phyloP scores from a whole-genome alignment of 1,140 invertebrate genomes.

The Drosophila pseudoananassae region DNA sequence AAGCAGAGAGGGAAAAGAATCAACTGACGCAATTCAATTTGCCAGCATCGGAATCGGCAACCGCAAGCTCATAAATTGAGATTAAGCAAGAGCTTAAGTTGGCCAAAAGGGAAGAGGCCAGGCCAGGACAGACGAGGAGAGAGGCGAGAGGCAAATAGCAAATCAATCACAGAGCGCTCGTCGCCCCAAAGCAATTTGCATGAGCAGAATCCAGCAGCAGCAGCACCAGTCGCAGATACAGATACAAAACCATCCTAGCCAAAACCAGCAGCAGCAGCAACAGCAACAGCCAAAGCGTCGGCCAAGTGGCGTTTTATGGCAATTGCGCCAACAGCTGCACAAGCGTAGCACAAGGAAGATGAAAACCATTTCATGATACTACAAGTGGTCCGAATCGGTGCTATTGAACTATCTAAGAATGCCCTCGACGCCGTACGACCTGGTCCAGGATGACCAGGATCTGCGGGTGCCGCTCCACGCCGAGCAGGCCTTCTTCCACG shows the following conservation, averaged over 20 bases:
- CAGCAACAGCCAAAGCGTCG: constrained; percentile 40
- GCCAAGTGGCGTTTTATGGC: constrained; percentile 77
- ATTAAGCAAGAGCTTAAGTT: constrained; percentile 62
- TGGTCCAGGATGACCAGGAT: constrained; percentile 97
- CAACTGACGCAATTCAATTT: constrained; percentile 81
- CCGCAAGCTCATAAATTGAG: constrained; percentile 78
- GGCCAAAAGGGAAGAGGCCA: constrained; percentile 1
- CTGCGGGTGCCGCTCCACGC: constrained; percentile 96
- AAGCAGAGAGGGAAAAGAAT: constrained; percentile 35
- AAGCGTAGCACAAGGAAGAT: constrained; percentile 83
- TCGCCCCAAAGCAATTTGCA: constrained; percentile 71
- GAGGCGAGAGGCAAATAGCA: constrained; percentile 46
- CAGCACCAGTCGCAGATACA: constrained; percentile 25
- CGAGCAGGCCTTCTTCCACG: constrained; percentile 98
- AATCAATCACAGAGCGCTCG: constrained; percentile 73
- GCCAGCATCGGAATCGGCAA: constrained; percentile 48
- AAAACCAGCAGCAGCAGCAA: constrained; percentile 19
- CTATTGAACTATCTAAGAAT: constrained; percentile 86
- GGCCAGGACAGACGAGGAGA: not conserved
- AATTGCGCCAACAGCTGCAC: constrained; percentile 79
- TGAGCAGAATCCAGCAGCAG: constrained; percentile 65
- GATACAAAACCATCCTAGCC: constrained; percentile 28
- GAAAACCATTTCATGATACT: constrained; percentile 84
- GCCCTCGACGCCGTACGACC: constrained; percentile 96
- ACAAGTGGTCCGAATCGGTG: constrained; percentile 84